Percentiles rank a stretch among this genome's conserved stretches.
These are phyloP conservation scores for Scleropages formosus DNA, from an alignment of 2,797 vertebrate species.

Conservation along the genomic window DNA sequence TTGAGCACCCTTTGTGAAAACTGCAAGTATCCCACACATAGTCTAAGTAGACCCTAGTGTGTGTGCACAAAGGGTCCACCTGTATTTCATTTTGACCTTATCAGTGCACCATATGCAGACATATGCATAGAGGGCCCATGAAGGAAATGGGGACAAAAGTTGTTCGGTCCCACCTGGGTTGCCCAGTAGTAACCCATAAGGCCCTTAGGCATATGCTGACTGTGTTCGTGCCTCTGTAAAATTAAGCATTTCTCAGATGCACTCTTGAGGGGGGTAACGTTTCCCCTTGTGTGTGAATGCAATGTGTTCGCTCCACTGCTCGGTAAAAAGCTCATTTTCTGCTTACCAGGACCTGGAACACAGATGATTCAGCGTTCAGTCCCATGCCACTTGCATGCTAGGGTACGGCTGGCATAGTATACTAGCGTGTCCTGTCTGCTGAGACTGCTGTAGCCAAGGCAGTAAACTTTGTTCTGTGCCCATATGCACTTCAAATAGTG, in stretches of 20 bases:
- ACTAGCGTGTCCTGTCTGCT: not conserved
- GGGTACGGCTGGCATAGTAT: not conserved
- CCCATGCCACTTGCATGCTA: not conserved
- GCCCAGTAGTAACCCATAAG: no score
- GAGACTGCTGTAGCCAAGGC: not conserved
- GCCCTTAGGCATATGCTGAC: no score
- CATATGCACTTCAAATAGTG: no score
- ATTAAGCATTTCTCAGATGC: not conserved
- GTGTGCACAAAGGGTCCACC: no score
- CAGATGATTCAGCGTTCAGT: not conserved
- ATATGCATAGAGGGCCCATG: no score
- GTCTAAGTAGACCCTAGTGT: no score
- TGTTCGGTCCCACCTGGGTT: no score
- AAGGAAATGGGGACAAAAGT: no score
- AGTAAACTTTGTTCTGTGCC: not conserved
- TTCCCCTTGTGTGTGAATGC: not conserved
- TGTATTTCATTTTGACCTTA: no score
- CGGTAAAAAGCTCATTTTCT: constrained; percentile 12
- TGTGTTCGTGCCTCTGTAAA: not conserved
- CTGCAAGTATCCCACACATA: no score
- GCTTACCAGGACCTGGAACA: not conserved
- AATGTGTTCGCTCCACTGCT: not conserved
- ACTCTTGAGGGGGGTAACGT: not conserved
- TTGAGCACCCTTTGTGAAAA: no score
- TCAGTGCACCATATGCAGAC: no score